Conservation (phyloP, 2,888 invertebrate species). For the Epinotia brunnichana region DNA sequence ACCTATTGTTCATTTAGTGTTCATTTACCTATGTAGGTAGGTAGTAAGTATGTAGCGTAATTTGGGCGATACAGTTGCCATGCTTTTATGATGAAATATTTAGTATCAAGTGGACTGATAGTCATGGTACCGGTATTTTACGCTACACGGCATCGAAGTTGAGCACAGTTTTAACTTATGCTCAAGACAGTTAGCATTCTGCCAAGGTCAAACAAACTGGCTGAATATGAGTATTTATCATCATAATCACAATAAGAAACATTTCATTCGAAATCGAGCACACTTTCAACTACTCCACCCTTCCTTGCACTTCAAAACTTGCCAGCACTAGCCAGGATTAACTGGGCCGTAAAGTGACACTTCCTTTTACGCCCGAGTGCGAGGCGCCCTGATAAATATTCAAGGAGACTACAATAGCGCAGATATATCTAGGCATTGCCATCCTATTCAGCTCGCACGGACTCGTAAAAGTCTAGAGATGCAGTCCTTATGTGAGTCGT, state of each 20-base stretch:
- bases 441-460: slow-evolving; percentile 14
- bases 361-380: slow-evolving; percentile 31
- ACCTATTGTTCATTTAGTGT: too few relatives aligned
- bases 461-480: slow-evolving; percentile 20
- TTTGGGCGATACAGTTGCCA: too few relatives aligned
- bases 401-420: slow-evolving; percentile 30
- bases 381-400: slow-evolving; percentile 38
- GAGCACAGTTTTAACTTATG: too few relatives aligned
- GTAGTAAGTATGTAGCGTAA: too few relatives aligned
- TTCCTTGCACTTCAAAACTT: slow-evolving; percentile 6
- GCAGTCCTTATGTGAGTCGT: slow-evolving; percentile 15
- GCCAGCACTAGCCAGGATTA: slow-evolving; percentile 36
- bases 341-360: slow-evolving; percentile 32
- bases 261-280: background rate
- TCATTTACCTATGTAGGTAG: background rate
- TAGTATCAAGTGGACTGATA: too few relatives aligned
- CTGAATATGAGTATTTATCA: too few relatives aligned
- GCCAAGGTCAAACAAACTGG: too few relatives aligned
- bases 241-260: too few relatives aligned
- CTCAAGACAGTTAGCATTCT: too few relatives aligned
- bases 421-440: slow-evolving; percentile 24
- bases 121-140: too few relatives aligned
- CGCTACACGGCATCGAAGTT: too few relatives aligned
- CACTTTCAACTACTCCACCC: background rate
- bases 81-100: too few relatives aligned